phyloP scores from a whole-genome alignment of 2,797 vertebrate species.

The Taenioides sp. region DNA sequence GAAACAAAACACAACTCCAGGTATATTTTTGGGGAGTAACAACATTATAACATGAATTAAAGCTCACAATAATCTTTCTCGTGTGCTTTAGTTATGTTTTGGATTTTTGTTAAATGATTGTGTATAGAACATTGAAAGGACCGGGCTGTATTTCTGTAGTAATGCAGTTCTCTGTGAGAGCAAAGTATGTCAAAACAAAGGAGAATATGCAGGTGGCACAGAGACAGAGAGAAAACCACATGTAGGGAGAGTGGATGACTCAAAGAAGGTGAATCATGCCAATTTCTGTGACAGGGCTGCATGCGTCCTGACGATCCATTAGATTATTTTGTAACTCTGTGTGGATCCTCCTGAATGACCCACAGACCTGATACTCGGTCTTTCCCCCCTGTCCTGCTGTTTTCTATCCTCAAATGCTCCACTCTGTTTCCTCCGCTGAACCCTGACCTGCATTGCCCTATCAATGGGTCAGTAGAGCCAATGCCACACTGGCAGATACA shows the following conservation, averaged over 20 bases:
- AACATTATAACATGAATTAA: too few species aligned
- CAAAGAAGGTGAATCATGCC: constrained; percentile 50
- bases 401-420: constrained; percentile 49
- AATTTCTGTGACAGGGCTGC: constrained; percentile 53
- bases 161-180: neutral
- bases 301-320: constrained; percentile 44
- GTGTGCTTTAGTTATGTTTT: too few species aligned
- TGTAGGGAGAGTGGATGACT: constrained; percentile 23
- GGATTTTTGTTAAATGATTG: too few species aligned
- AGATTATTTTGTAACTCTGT: constrained; percentile 59
- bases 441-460: constrained; percentile 43
- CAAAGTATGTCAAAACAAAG: constrained; percentile 1
- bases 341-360: constrained; percentile 50
- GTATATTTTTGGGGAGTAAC: too few species aligned
- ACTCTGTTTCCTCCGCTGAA: constrained; percentile 39
- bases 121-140: neutral
- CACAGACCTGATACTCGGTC: constrained; percentile 60
- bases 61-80: too few species aligned
- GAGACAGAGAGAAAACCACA: constrained; percentile 15
- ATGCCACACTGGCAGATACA: constrained; percentile 69
- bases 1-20: too few species aligned
- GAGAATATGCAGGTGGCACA: neutral
- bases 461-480: constrained; percentile 63
- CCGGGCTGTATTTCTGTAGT: neutral
- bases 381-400: constrained; percentile 36